A percentile compares a stretch with the other conserved stretches of the same genome.
Evolutionary conservation across 2,113 vertebrate species (phyloP).

Genomic region (rabbit (Oryctolagus cuniculus)): mOryCun1.1 NC_091440.1:98792501-98793000

Average conservation of each 20-base stretch:
- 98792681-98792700: background rate
- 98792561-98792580: background rate
- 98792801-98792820: background rate
- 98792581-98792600: background rate
- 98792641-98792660: background rate
- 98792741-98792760: background rate
- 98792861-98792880: background rate
- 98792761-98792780: background rate
- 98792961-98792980: background rate
- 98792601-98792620: background rate
- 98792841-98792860: background rate
- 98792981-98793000: background rate
- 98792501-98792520: no score
- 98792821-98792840: background rate
- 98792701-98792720: background rate
- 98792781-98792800: background rate
- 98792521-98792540: no score
- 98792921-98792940: background rate
- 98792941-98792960: background rate
- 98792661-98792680: background rate
- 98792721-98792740: background rate
- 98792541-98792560: background rate
- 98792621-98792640: background rate
- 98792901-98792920: conserved; percentile 8
- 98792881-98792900: background rate